A percentile compares a stretch with the other conserved stretches of the same genome.
phyloP scores from a whole-genome alignment of 2,113 vertebrate genomes.

The Fukomys damarensis region DNA sequence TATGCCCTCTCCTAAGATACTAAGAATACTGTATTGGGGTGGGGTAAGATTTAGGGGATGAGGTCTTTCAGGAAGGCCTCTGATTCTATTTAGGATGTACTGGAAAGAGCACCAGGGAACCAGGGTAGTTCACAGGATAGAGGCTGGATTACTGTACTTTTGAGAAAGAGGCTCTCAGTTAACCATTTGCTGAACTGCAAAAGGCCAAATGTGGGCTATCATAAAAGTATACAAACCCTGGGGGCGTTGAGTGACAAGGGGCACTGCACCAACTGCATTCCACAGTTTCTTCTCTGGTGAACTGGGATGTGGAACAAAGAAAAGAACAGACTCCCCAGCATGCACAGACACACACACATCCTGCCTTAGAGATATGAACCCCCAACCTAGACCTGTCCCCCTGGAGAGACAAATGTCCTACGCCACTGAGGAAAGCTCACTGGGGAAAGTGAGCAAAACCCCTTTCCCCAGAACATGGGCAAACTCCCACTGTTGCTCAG shows the following conservation, averaged over 20 bases:
- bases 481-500: background rate
- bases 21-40: background rate
- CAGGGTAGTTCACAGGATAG: background rate
- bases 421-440: background rate
- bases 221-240: background rate
- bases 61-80: background rate
- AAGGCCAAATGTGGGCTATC: background rate
- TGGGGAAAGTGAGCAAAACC: background rate
- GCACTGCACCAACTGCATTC: background rate
- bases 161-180: background rate
- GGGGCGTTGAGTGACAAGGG: background rate
- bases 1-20: background rate
- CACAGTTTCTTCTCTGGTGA: background rate
- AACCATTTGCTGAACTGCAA: background rate
- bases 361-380: background rate
- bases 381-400: background rate
- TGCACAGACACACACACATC: too few relatives aligned
- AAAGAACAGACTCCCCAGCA: background rate
- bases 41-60: background rate
- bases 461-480: background rate
- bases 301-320: background rate
- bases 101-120: background rate
- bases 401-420: background rate
- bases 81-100: background rate
- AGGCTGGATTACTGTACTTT: background rate